These are phyloP conservation scores for Aelia acuminata DNA, from an alignment of 2,888 invertebrate genomes.

Conservation along the genomic window DNA sequence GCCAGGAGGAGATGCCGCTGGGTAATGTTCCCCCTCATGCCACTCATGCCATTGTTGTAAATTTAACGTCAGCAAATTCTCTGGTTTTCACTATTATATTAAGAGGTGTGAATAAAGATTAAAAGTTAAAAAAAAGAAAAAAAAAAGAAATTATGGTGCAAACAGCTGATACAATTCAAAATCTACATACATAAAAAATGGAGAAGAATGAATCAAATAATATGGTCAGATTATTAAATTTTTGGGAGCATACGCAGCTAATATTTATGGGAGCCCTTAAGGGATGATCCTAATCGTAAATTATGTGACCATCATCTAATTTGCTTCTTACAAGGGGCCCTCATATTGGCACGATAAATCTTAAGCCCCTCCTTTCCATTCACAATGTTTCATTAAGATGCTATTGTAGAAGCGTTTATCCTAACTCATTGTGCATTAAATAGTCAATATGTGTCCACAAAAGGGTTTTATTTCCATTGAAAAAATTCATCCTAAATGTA, in stretches of 20 bases:
- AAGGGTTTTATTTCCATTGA: background rate
- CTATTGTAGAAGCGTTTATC: background rate
- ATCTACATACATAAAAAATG: background rate
- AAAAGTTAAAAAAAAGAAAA: no score
- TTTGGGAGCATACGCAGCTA: background rate
- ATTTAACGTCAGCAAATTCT: no score
- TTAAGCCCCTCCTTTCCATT: background rate
- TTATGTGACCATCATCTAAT: constrained; percentile 16
- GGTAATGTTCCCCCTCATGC: no score
- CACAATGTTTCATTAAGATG: constrained; percentile 1
- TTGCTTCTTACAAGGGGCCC: constrained; percentile 1
- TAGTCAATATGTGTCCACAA: background rate
- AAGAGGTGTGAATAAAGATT: no score
- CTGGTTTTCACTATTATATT: no score
- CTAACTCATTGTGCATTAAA: background rate
- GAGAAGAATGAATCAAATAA: background rate
- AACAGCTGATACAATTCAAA: no score
- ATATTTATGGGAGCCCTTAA: background rate
- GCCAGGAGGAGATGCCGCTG: no score
- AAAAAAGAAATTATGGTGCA: no score
- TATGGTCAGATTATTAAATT: background rate
- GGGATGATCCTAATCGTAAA: constrained; percentile 6
- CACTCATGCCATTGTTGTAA: no score
- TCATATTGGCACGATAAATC: background rate
- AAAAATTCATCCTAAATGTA: background rate